phyloP scores from a whole-genome alignment of 2,113 vertebrate genomes.

The Zapus hudsonius region DNA sequence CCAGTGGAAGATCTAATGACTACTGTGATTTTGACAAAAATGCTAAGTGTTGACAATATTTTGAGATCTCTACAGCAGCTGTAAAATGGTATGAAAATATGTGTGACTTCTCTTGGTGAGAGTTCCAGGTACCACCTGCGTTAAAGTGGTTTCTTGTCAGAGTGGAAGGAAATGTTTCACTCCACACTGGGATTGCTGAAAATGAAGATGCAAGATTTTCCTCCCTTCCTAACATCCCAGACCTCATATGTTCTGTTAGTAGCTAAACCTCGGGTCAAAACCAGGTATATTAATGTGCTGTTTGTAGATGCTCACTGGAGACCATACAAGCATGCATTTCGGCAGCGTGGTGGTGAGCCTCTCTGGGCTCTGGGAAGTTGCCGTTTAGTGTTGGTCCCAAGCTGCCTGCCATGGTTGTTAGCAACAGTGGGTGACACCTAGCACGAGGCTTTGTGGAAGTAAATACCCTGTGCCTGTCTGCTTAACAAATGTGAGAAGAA shows the following conservation, averaged over 20 bases:
- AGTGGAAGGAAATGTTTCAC: conserved; percentile 31
- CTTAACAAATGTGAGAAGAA: neutral
- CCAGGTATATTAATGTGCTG: neutral
- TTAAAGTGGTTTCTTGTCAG: neutral
- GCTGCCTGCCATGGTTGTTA: neutral
- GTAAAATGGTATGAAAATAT: conserved; percentile 14
- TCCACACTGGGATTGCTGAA: conserved; percentile 18
- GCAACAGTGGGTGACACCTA: no score
- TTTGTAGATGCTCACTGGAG: neutral
- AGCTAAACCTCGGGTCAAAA: neutral
- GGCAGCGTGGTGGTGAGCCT: neutral
- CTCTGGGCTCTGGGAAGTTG: neutral
- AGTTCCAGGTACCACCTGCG: conserved; percentile 15
- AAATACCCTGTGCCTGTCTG: neutral
- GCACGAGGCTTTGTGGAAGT: neutral
- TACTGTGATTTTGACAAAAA: conserved; percentile 10
- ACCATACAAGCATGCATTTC: neutral
- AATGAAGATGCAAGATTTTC: neutral
- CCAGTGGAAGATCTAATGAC: neutral
- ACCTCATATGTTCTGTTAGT: neutral
- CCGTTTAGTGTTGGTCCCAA: neutral
- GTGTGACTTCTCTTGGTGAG: neutral
- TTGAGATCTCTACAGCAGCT: neutral
- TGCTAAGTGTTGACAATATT: neutral
- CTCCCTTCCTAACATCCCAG: conserved; percentile 10